Conservation (phyloP, 2,113 vertebrate species). For the Brienomyrus longianalis region DNA sequence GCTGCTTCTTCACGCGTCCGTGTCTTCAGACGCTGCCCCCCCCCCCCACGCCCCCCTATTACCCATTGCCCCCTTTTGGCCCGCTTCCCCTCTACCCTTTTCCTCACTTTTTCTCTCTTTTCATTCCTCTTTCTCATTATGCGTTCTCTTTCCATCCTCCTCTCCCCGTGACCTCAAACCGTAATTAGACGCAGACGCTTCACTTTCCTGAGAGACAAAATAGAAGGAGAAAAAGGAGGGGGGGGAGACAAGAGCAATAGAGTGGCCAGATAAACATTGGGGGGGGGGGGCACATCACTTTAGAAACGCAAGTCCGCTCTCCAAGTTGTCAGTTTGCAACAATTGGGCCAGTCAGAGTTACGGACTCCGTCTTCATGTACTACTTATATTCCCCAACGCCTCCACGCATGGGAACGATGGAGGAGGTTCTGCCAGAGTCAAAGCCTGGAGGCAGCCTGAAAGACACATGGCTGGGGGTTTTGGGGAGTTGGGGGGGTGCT, state of each 20-base stretch:
- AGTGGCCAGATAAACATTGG: not conserved
- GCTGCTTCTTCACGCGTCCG: constrained; percentile 39
- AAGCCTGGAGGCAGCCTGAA: constrained; percentile 3
- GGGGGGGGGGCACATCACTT: not conserved
- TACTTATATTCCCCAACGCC: not conserved
- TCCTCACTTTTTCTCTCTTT: constrained; percentile 35
- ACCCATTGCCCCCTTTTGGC: not conserved
- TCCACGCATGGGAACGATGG: not conserved
- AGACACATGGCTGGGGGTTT: not conserved
- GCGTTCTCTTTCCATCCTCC: constrained; percentile 25
- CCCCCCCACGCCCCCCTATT: not conserved
- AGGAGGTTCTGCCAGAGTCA: constrained; percentile 10
- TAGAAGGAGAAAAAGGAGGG: constrained; percentile 13
- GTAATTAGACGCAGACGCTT: constrained; percentile 52
- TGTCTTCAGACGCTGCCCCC: not conserved
- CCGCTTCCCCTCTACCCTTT: constrained; percentile 20
- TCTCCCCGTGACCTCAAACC: constrained; percentile 39
- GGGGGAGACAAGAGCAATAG: not conserved
- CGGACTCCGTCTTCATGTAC: not conserved
- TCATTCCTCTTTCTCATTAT: constrained; percentile 20
- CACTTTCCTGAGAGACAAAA: constrained; percentile 39
- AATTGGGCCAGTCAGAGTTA: not conserved
- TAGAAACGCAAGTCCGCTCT: not conserved
- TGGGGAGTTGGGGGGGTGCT: not conserved
- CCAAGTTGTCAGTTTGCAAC: not conserved